A percentile compares a stretch with the other conserved stretches of the same genome.
These are phyloP conservation scores for Apoda limacodes DNA, from an alignment of 2,888 invertebrate species.

Conservation along the genomic window DNA sequence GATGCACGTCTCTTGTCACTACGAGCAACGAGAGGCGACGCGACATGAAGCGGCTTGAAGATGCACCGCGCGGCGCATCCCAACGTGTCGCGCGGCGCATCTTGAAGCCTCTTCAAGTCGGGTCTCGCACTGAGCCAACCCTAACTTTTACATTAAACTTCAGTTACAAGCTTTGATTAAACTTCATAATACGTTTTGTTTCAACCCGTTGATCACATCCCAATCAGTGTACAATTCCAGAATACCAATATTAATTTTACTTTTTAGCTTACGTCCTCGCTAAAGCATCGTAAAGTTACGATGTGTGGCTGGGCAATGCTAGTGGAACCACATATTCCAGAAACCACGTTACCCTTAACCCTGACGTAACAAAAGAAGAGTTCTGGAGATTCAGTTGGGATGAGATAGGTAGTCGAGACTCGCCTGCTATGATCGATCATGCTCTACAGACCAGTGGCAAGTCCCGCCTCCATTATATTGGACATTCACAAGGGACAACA, in stretches of 20 bases:
- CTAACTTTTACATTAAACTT: too few species aligned
- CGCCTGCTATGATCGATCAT: constrained; percentile 86
- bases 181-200: too few species aligned
- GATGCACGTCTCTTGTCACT: too few species aligned
- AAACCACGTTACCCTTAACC: constrained; percentile 53
- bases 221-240: too few species aligned
- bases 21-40: too few species aligned
- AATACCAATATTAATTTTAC: too few species aligned
- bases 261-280: constrained; percentile 57
- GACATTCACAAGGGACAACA: constrained; percentile 81
- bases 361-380: constrained; percentile 26
- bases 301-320: constrained; percentile 83
- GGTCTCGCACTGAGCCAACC: too few species aligned
- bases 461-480: constrained; percentile 77
- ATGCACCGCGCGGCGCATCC: too few species aligned
- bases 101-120: too few species aligned
- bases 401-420: constrained; percentile 81
- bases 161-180: too few species aligned
- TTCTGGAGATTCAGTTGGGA: constrained; percentile 86
- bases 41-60: too few species aligned
- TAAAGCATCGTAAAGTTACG: constrained; percentile 73
- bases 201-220: constrained; percentile 27
- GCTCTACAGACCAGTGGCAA: constrained; percentile 68
- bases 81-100: too few species aligned
- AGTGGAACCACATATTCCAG: constrained; percentile 77